Percentiles rank a stretch among this genome's conserved stretches.
Evolutionary conservation across 2,797 vertebrate species (phyloP).

Genomic region (Anas flavirostris): DNA sequence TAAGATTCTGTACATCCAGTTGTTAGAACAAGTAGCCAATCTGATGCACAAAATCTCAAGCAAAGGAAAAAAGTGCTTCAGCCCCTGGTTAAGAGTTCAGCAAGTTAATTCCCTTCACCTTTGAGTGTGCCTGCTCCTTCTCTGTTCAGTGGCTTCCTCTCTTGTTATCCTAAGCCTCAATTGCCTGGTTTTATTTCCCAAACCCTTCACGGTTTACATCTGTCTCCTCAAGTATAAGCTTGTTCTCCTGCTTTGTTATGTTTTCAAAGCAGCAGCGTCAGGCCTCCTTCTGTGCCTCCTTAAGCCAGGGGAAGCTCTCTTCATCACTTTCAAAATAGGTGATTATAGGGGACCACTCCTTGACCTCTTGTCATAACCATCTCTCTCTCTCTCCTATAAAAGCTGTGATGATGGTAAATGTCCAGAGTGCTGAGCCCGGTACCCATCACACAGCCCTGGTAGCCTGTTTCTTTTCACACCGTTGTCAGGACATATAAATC

Average conservation of each 20-base stretch:
- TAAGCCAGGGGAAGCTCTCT: background rate
- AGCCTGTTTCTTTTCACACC: rapidly evolving
- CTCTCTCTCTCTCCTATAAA: background rate
- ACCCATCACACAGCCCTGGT: rapidly evolving
- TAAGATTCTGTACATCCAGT: background rate
- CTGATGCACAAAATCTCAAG: background rate
- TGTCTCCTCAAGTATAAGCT: background rate
- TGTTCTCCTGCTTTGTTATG: background rate
- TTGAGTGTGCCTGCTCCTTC: background rate
- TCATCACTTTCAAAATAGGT: background rate
- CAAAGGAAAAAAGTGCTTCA: background rate
- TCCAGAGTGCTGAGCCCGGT: background rate
- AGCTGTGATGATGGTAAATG: background rate
- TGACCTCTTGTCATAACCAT: background rate
- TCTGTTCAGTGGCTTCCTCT: background rate
- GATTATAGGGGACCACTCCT: background rate
- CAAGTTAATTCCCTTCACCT: background rate
- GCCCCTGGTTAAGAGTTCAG: background rate
- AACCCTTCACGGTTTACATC: background rate
- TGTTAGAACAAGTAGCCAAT: background rate
- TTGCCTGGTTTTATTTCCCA: background rate
- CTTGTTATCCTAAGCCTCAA: background rate
- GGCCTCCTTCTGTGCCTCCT: background rate
- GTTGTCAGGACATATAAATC: background rate
- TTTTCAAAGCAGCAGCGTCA: background rate